Percentiles rank a stretch among this genome's conserved stretches.
Evolutionary conservation across 2,113 vertebrate species (phyloP).

Genomic region (Xiphophorus couchianus): DNA sequence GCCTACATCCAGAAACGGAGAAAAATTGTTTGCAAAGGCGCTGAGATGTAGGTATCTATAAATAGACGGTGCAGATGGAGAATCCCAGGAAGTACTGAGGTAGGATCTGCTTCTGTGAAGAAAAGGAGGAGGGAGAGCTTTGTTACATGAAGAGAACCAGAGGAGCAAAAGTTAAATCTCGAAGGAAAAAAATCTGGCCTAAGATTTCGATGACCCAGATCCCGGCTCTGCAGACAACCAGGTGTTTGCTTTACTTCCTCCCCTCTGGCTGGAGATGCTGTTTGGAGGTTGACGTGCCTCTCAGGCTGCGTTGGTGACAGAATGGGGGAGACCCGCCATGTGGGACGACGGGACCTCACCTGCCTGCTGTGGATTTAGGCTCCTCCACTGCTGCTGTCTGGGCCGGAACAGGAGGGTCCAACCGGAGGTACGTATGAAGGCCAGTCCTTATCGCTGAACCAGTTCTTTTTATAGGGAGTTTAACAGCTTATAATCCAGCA

Average conservation of each 20-base stretch:
- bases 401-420: slow-evolving; percentile 74
- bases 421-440: slow-evolving; percentile 74
- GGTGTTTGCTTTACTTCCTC: background rate
- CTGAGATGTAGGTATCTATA: slow-evolving; percentile 11
- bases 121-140: background rate
- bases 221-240: background rate
- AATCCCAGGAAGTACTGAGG: slow-evolving; percentile 14
- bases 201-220: background rate
- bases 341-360: slow-evolving; percentile 72
- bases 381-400: slow-evolving; percentile 76
- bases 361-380: slow-evolving; percentile 75
- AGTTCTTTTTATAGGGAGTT: background rate
- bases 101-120: slow-evolving; percentile 2
- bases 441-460: background rate
- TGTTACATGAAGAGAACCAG: slow-evolving; percentile 1
- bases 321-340: slow-evolving; percentile 74
- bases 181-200: background rate
- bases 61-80: slow-evolving; percentile 7
- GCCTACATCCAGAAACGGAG: slow-evolving; percentile 37
- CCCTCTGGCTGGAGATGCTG: slow-evolving; percentile 10
- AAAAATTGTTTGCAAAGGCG: slow-evolving; percentile 17
- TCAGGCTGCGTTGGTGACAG: slow-evolving; percentile 47
- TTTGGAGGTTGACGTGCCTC: slow-evolving; percentile 32
- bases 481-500: too few relatives aligned
- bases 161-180: slow-evolving; percentile 5